Evolutionary conservation across 2,888 invertebrate genomes (phyloP), one percentile per base, ranked within the genome.

Genomic region (Dynastes maya): DNA sequence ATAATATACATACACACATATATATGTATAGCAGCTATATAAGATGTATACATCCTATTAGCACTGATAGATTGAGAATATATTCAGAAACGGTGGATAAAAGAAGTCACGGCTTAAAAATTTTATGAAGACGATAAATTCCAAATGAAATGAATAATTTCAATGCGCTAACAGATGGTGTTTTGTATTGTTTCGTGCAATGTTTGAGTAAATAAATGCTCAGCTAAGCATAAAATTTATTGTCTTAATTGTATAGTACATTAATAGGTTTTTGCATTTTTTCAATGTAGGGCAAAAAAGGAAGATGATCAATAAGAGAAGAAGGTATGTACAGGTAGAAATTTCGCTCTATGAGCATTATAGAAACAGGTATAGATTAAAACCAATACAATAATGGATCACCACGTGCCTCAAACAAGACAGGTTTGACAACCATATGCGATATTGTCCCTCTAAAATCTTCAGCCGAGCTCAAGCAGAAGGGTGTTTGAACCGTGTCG

Each of bases 371-470:
- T 27, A 32, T 64, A 64, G n/a, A 65, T 65, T 40, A 65, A 65
- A 65, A 65, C 27, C 27, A 29, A 68, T 45, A 68, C 45, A 68
- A 68, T 68, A 68, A 68, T 68, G 68, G 68, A 49, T 45, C 3
- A 70, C 64, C 86, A 86, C 86, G 86, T 87, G 86, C 85, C 85
- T 45, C 71, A 80, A 82, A 82, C 82, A 80, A 83, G 84, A 86
- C 86, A 85, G 87, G 87, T 87, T 87, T 86, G 87, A 86, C 86
- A 81, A 83, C 85, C 87, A 87, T 87, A 85, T 86, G 87, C 83
- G 79, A 78, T 40, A 51, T 68, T 53, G 77, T 80, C 77, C 80
- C 79, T 77, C 80, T 80, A 70, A 80, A 81, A 65, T 32, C 5
- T 37, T 65, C n/a, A 13, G 45, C 8, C 45, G 45, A 45, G 45